phyloP scores from a whole-genome alignment of 2,113 vertebrate species.

The Prunella himalayana region DNA sequence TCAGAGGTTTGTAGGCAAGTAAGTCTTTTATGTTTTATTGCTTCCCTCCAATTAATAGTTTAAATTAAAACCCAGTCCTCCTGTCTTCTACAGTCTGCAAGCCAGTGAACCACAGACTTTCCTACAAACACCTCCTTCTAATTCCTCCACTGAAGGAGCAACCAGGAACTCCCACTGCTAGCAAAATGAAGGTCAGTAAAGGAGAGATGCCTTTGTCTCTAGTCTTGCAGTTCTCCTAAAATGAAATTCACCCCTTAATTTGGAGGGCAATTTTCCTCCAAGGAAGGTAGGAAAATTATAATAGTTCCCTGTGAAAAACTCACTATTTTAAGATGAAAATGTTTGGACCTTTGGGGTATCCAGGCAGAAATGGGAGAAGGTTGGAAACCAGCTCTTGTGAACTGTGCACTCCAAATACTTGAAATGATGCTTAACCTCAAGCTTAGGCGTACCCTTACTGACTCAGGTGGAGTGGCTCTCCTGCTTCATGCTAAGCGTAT shows the following conservation, averaged over 20 bases:
- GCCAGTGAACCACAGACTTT: slow-evolving; percentile 35
- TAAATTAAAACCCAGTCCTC: slow-evolving; percentile 58
- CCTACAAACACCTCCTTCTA: slow-evolving; percentile 16
- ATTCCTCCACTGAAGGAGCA: neutral
- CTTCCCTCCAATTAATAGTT: slow-evolving; percentile 65
- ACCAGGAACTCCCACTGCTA: neutral
- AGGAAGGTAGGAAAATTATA: neutral
- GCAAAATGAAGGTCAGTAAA: neutral
- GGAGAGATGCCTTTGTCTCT: neutral
- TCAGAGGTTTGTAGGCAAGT: slow-evolving; percentile 65
- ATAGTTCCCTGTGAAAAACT: neutral
- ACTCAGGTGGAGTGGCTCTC: neutral
- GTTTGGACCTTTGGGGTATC: neutral
- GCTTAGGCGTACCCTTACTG: neutral
- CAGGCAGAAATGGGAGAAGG: neutral
- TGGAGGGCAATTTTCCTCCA: neutral
- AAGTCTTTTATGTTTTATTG: slow-evolving; percentile 62
- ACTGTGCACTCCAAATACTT: neutral
- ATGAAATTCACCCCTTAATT: slow-evolving; percentile 14
- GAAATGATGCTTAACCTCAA: neutral
- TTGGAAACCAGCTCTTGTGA: neutral
- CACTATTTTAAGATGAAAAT: neutral
- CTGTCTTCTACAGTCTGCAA: slow-evolving; percentile 32
- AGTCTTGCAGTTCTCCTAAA: neutral
- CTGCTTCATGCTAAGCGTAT: neutral